Evolutionary conservation across 2,113 vertebrate genomes (phyloP), one percentile per base, ranked within the genome.

Genomic region (Saccopteryx bilineata): DNA sequence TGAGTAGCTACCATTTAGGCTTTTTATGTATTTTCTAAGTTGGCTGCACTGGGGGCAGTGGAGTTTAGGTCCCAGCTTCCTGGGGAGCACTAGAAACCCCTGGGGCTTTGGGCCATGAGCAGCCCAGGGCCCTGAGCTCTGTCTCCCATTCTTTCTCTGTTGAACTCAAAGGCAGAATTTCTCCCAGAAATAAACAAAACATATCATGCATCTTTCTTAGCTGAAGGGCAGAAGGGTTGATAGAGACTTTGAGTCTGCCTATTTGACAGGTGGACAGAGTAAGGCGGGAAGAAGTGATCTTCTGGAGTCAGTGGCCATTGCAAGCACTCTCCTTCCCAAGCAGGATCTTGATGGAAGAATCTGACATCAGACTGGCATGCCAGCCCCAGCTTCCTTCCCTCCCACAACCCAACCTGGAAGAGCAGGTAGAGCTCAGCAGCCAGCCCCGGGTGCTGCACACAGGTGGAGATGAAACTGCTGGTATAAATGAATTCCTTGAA

Each of bases 141-240:
- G 18, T 63, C 68, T 66, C n/a, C 39, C 12, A 54, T 15, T 0
- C 50, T 28, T 65, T 65, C 52, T 33, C 24, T 71, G 26, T 69
- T 63, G 52, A 87, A n/a, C 87, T 50, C 75, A 10, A 96, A 95
- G 92, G 65, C 81, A 83, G 87, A 66, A 79, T 75, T 85, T 82
- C 58, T 39, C 54, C 23, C 31, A 56, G 78, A 75, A 72, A 60
- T 90, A 96, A 46, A 7, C 60, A 87, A 65, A 84, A 39, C 10
- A 21, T 4, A 14, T 46, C 84, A 74, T 85, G 33, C 60, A 76
- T 94, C 69, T 89, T 80, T 75, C 74, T 74, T n/a, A 33, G 81
- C 46, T 15, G 31, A 23, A 23, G 39, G 75, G 2, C 0, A 18
- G 52, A 19, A 48, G 56, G 17, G 31, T 21, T 26, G 75, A 72